phyloP scores from a whole-genome alignment of 2,797 vertebrate species.

The Oophaga sylvatica region DNA sequence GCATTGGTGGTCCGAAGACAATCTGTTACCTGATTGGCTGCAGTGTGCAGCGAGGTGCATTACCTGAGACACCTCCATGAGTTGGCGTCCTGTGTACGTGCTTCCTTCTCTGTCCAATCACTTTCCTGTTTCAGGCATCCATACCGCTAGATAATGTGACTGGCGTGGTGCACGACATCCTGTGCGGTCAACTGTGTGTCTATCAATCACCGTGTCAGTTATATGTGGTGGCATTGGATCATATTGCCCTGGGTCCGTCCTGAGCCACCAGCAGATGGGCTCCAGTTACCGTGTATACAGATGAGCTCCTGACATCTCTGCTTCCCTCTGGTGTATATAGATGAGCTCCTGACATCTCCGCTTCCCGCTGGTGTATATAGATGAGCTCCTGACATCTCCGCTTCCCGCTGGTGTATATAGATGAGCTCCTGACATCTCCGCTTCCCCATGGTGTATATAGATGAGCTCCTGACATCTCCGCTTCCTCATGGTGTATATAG shows the following conservation, averaged over 20 bases:
- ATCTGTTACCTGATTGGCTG: not conserved
- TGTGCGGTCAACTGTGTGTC: not conserved
- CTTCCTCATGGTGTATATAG: too few relatives aligned
- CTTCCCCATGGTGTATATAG: too few relatives aligned
- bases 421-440: too few relatives aligned
- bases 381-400: too few relatives aligned
- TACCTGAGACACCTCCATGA: too few relatives aligned
- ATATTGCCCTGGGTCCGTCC: not conserved
- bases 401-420: too few relatives aligned
- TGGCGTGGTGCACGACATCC: not conserved
- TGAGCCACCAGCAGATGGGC: not conserved
- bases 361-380: not conserved
- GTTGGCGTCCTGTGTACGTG: too few relatives aligned
- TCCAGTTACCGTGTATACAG: not conserved
- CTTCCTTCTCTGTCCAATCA: too few relatives aligned
- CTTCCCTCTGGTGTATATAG: not conserved
- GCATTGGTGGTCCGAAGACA: not conserved
- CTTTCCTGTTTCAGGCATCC: too few relatives aligned
- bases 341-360: too few relatives aligned
- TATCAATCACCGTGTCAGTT: conserved; percentile 16
- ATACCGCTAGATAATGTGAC: not conserved
- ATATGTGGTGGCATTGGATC: not conserved
- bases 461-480: too few relatives aligned
- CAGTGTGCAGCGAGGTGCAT: too few relatives aligned
- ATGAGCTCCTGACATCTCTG: not conserved